phyloP scores from a whole-genome alignment of 2,888 invertebrate species.

The Leptopilina myrica region DNA sequence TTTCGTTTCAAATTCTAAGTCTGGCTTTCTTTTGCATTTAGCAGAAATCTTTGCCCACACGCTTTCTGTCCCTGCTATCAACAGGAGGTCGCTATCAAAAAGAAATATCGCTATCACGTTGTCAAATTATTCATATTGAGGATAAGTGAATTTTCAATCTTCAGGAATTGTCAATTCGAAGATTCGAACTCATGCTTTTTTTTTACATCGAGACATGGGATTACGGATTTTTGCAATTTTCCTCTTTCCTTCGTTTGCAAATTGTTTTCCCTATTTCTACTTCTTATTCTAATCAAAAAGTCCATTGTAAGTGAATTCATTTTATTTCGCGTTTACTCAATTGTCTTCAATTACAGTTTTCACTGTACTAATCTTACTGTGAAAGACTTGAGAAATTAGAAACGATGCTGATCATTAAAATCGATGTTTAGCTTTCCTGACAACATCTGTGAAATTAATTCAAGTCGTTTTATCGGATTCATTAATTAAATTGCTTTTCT shows the following conservation, averaged over 20 bases:
- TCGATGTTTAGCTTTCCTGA: neutral
- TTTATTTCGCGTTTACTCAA: no score
- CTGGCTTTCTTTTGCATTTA: slow-evolving; percentile 21
- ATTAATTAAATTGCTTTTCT: slow-evolving; percentile 5
- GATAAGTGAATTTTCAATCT: neutral
- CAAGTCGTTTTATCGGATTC: neutral
- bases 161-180: neutral
- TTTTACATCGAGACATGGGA: no score
- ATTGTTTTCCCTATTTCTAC: neutral
- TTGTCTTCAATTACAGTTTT: neutral
- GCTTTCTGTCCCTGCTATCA: slow-evolving; percentile 21
- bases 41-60: neutral
- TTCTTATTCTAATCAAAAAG: neutral
- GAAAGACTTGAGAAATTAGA: neutral
- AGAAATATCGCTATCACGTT: neutral
- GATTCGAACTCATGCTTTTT: no score
- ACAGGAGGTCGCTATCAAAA: slow-evolving; percentile 12
- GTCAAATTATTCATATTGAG: neutral
- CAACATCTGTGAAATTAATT: neutral
- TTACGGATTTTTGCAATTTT: no score
- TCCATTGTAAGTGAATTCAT: no score
- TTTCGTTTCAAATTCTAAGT: neutral
- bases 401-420: neutral
- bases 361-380: neutral
- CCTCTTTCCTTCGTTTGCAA: neutral